Evolutionary conservation across 2,888 invertebrate species (phyloP), one percentile per base, ranked within the genome.

Genomic region (Plutella xylostella): DNA sequence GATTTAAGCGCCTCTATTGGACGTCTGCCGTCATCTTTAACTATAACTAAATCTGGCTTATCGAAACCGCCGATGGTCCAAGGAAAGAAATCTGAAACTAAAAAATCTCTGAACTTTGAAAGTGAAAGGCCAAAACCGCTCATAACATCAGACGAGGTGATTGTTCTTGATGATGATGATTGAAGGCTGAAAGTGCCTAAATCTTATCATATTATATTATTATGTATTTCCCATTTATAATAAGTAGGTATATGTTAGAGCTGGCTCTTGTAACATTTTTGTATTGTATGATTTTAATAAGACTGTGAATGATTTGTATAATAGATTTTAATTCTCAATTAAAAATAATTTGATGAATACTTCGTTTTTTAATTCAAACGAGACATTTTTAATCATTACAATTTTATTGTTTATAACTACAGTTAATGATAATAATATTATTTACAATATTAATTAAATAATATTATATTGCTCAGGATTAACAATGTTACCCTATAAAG

Each of bases 1-100:
- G 78, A 79, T 9, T 68, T 79, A 15, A 72, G 58, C 15, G 71
- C 76, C 0, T 76, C 82, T 0, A 72, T 84, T 45, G 75, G 73
- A 51, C 77, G 79, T 51, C 61, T 87, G 17, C 86, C 87, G 0
- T 72, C 86, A 0, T 85, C 86, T 0, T 53, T 87, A 18, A 83
- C 85, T 0, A 80, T 87, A 12, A 86, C 86, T 0, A 86, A 86
- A 57, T 5, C 42, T n/a, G 11, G 74, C 0, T 54, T 62, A 0
- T 33, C 63, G 4, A 77, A 73, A 47, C 61, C 51, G 14, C 50
- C 51, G 4, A 51, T 53, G 17, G 49, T 46, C 9, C 57, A 56
- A 34, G 51, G 47, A 4, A 79, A 73, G 49, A 78, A 72, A 41
- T 58, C 67, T 0, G 75, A 76, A 4, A 61, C 55, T 5, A 79